Evolutionary conservation across 2,797 vertebrate genomes (phyloP), one percentile per base, ranked within the genome.

Genomic region (Lacerta viridis): DNA sequence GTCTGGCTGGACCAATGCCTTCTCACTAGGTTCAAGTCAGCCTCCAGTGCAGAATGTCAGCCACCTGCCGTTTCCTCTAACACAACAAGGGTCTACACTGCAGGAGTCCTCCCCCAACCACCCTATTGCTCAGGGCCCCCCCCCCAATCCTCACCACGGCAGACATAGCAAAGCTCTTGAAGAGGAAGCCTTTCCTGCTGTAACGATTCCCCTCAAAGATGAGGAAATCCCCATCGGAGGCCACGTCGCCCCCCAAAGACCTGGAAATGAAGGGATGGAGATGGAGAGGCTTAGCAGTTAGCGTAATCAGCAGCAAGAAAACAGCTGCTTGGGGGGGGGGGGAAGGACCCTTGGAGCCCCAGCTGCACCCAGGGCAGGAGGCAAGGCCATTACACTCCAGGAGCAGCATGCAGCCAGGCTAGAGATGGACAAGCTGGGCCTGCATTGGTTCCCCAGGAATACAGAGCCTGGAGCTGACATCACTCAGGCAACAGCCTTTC

Each of bases 141-240:
- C 33, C 23, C n/a, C 50, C 68, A 2, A 55, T 33, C 80, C 97
- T 98, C 95, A 99, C 99, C 98, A 99, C 98, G 0, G 98, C 99
- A 0, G 98, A 98, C 98, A 99, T 99, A 83, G 99, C 98, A 2
- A 99, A 99, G 95, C 98, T 99, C 97, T 99, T 99, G 91, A 99
- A 99, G 33, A 99, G 96, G 93, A 99, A 99, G 0, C 99, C 99
- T 93, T 99, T 99, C 11, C 98, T 97, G 90, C 98, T 99, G 96
- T 99, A 99, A 0, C 98, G 98, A 93, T 99, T 99, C 43, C 97
- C 98, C 95, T 99, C 99, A 15, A 99, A 99, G 95, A 99, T 99
- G 96, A 99, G 98, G 93, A 99, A 99, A 92, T 99, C 99, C 50
- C 98, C 99, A 0, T 99, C 99, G 0, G 99, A 98, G 43, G 98